Conservation (phyloP, 1,140 invertebrate genomes). For the Hycleus phaleratus region DNA sequence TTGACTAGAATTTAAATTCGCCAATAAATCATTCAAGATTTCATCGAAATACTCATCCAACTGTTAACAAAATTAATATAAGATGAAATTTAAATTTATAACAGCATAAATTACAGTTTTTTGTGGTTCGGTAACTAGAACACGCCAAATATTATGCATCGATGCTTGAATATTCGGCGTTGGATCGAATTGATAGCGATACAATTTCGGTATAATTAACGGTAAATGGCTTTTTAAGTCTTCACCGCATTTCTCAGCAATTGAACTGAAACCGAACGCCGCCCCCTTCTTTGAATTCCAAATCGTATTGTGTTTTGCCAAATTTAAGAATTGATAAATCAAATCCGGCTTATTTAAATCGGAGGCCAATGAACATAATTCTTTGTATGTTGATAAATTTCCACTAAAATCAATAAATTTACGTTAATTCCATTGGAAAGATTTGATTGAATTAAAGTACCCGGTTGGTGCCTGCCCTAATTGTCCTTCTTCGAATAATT, state of each 20-base stretch:
- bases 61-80: conserved; percentile 42
- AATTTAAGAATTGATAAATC: conserved; percentile 90
- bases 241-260: conserved; percentile 70
- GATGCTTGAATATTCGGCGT: conserved; percentile 83
- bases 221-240: conserved; percentile 74
- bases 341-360: conserved; percentile 92
- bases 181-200: conserved; percentile 85
- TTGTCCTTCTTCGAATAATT: conserved; percentile 81
- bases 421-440: too few species aligned
- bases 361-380: conserved; percentile 85
- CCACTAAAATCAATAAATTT: conserved; percentile 47
- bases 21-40: conserved; percentile 72
- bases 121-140: conserved; percentile 76
- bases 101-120: conserved; percentile 57
- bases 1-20: conserved; percentile 73
- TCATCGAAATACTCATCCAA: conserved; percentile 81
- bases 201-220: conserved; percentile 81
- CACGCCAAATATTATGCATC: conserved; percentile 87
- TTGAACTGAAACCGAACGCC: conserved; percentile 82
- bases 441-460: conserved; percentile 42
- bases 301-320: conserved; percentile 87
- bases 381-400: conserved; percentile 85
- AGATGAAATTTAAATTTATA: background rate
- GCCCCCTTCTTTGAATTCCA: conserved; percentile 92
- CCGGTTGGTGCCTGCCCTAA: conserved; percentile 77